Base-by-base conservation (phyloP, 1,140 invertebrate genomes). In the Ostrea denselamellosa region DNA sequence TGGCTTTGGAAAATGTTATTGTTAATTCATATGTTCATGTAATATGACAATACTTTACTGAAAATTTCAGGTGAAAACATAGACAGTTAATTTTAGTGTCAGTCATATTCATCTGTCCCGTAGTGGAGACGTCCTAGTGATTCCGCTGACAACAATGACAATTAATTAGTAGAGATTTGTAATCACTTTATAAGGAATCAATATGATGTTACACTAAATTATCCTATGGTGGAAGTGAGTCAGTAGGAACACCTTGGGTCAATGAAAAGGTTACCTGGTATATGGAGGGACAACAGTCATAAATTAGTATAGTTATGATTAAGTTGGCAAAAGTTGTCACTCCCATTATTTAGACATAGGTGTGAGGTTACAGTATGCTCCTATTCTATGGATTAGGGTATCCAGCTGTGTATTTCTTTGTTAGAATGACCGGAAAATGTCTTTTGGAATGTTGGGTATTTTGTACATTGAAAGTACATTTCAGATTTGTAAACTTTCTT, bases 241-340 rank as follows among this genome's bases (percentile, higher is more conserved):
- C 28, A 28, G 68, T 77, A 12, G 28, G 68, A 77, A 12, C 9
- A 8, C 8, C 10, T 22, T 7, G 65, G 3, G 22, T 25, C 22
- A 71, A 25, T 77, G 28, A 77, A 14, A 34, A 12, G 68, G 28
- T 77, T 9, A 71, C 65, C 22, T 8, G 65, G 7, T 28, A 71
- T n/a, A 62, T 7, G 1, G 65, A 62, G 68, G 68, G 68, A 77
- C 28, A 44, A 5, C 34, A 44, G 34, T 44, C 34, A 14, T 28
- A 34, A 77, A 77, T 77, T 77, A 77, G 68, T 44, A 77, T 77
- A 77, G 68, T 34, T 28, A 77, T 77, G 68, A 77, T 34, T 77
- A 77, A 77, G 28, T 25, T 34, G 28, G 9, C 65, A 25, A 28
- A 77, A 77, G 12, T 71, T 28, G 25, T 77, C 68, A 28, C 22